These are phyloP conservation scores for Tetragonula carbonaria DNA, from an alignment of 2,888 invertebrate genomes.

Conservation along the genomic window DNA sequence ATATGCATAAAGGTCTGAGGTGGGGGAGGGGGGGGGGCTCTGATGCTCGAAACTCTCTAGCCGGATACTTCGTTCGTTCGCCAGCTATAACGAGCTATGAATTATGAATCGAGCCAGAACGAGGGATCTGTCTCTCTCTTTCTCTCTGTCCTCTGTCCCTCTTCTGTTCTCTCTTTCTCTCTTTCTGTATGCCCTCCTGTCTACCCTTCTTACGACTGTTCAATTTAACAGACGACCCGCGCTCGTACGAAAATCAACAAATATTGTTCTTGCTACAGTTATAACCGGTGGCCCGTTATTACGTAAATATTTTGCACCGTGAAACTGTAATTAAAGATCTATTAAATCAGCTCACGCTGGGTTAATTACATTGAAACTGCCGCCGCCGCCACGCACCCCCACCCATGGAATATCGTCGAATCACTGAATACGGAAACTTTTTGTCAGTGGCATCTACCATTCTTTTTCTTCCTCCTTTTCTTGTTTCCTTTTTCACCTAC, in stretches of 20 bases:
- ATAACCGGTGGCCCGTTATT: constrained; percentile 19
- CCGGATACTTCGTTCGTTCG: constrained; percentile 31
- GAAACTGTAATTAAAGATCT: constrained; percentile 35
- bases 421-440: not conserved
- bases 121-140: constrained; percentile 26
- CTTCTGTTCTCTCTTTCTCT: no score
- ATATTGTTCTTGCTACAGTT: constrained; percentile 25
- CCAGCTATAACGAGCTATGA: constrained; percentile 67
- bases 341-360: constrained; percentile 32
- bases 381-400: not conserved
- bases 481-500: not conserved
- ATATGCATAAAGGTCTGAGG: constrained; percentile 64
- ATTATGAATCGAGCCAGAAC: constrained; percentile 65
- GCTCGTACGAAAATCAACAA: constrained; percentile 27
- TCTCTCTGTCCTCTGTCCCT: no score
- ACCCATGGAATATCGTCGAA: not conserved
- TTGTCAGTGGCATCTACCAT: not conserved
- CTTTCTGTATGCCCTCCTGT: constrained; percentile 29
- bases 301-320: constrained; percentile 48
- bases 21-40: not conserved
- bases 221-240: constrained; percentile 31
- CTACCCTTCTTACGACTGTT: constrained; percentile 44
- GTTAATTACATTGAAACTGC: constrained; percentile 39
- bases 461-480: not conserved
- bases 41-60: constrained; percentile 31